Percentiles rank a stretch among this genome's conserved stretches.
These are phyloP conservation scores for Platypus cylindrus DNA, from an alignment of 2,888 invertebrate genomes.

Conservation along the genomic window DNA sequence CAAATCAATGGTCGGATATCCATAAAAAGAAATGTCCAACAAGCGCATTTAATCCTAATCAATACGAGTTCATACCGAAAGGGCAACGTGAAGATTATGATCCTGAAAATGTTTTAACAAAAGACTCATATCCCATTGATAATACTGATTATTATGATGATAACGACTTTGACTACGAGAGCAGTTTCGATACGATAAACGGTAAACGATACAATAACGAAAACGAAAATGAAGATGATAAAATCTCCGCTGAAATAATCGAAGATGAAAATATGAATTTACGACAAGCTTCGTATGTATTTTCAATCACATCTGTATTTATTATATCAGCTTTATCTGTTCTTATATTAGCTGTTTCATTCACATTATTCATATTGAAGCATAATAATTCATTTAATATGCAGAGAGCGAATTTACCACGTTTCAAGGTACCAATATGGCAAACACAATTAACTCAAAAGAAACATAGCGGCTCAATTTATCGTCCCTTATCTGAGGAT, in stretches of 20 bases:
- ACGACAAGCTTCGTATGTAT: conserved; percentile 24
- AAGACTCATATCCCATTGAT: conserved; percentile 25
- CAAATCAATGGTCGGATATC: conserved; percentile 17
- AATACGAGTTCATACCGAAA: conserved; percentile 4
- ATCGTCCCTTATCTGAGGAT: conserved; percentile 68
- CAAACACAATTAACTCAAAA: conserved; percentile 37
- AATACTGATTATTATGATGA: conserved; percentile 16
- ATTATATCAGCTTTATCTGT: conserved; percentile 43
- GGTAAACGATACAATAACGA: conserved; percentile 30
- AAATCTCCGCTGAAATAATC: conserved; percentile 10
- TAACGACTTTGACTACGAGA: conserved; percentile 15
- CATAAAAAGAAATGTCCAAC: conserved; percentile 17
- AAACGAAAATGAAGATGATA: conserved; percentile 11
- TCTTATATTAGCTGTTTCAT: conserved; percentile 34
- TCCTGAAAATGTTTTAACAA: conserved; percentile 8
- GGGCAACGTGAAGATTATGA: conserved; percentile 7
- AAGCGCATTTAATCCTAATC: conserved; percentile 23
- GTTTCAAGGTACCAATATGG: conserved; percentile 31
- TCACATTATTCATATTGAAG: conserved; percentile 28
- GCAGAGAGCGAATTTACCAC: conserved; percentile 28
- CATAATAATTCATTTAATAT: conserved; percentile 25
- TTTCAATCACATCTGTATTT: conserved; percentile 40
- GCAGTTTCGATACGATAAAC: conserved; percentile 27
- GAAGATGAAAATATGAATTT: conserved; percentile 20
- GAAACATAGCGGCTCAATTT: conserved; percentile 63